Evolutionary conservation across 2,888 invertebrate genomes (phyloP), one percentile per base, ranked within the genome.

Genomic region (Troilus luridus): DNA sequence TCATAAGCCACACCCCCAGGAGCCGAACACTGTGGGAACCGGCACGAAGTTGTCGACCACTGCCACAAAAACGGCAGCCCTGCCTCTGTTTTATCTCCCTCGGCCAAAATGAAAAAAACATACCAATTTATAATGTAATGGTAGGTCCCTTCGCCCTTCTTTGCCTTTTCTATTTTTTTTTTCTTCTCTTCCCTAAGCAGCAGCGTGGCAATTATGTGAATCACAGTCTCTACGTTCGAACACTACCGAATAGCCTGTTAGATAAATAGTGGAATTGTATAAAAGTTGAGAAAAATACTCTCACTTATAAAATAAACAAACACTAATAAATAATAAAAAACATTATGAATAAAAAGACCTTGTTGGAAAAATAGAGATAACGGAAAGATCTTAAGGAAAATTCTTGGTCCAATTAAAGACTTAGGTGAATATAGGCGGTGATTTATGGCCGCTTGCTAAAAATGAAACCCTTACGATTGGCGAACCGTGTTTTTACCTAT

Each of bases 41-140:
- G 21, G 0, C 19, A 27, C 27, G 2, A 81, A 81, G 41, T 41
- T 81, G 77, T 81, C 19, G 77, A 9, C 7, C 56, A 2, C 81
- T 56, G 21, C 19, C 41, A 81, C 81, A 81, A 81, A 81, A 81
- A 81, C 85, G 56, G 85, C 85, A 85, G 56, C 56, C 81, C n/a
- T 54, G 81, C 81, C 81, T 21, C 81, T 81, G 81, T 81, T 54
- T 85, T 85, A 85, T 85, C 85, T 56, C 85, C n/a, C 17, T 8
- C 1, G 72, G 85, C 85, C 85, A 85, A 54, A 85, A 85, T 56
- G 56, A 85, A 85, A 85, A 85, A 85, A 85, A 85, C 19, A n/a
- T n/a, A 12, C 12, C 56, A n/a, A 56, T 56, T 85, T n/a, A 56
- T 54, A 41, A 58, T 17, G 27, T 77, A 77, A 77, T 77, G 17